Evolutionary conservation across 2,888 invertebrate genomes (phyloP).

Genomic region (Phengaris arion): DNA sequence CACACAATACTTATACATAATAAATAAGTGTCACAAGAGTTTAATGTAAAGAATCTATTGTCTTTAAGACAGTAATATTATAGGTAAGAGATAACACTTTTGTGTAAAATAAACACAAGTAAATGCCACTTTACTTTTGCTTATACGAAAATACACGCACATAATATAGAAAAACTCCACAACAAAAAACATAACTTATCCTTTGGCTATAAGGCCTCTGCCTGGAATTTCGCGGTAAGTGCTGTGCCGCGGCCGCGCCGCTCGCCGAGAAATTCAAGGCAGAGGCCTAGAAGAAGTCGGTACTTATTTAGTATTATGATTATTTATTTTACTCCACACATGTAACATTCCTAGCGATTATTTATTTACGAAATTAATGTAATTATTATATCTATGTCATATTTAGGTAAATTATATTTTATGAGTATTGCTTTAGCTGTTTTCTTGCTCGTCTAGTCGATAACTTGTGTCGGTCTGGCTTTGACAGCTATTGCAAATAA

Average conservation of each 20-base stretch:
- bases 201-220: neutral
- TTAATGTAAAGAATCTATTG: neutral
- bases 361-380: neutral
- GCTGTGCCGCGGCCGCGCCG: no score
- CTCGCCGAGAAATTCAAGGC: no score
- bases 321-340: neutral
- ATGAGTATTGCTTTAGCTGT: constrained; percentile 6
- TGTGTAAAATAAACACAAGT: neutral
- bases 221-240: no score
- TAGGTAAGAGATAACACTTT: neutral
- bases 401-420: neutral
- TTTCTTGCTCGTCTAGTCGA: neutral
- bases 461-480: neutral
- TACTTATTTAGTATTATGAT: no score
- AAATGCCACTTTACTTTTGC: neutral
- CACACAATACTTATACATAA: neutral
- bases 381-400: neutral
- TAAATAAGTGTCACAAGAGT: neutral
- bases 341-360: neutral
- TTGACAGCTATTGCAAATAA: constrained; percentile 4
- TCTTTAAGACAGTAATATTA: neutral
- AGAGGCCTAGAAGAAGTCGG: no score
- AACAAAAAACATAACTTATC: neutral
- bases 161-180: neutral
- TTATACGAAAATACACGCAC: neutral